Percentiles rank a stretch among this genome's conserved stretches.
Conservation (phyloP, 2,797 vertebrate species). For the Ceryle rudis region DNA sequence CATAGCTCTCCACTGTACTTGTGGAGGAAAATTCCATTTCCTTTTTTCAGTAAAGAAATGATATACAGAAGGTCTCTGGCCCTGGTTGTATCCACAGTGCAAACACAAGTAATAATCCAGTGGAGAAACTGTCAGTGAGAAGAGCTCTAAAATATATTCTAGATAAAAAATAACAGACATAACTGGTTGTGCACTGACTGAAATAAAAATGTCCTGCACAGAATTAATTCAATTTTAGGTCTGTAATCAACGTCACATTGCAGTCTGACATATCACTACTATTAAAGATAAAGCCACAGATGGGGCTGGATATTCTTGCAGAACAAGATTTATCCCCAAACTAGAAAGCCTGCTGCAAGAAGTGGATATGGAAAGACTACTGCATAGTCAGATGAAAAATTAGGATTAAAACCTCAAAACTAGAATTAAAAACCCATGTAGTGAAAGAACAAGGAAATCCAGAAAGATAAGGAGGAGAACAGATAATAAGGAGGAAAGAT, state of each 20-base stretch:
- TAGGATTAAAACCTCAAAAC: not conserved
- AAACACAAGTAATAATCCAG: not conserved
- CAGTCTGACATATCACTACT: not conserved
- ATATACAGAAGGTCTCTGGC: not conserved
- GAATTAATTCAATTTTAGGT: not conserved
- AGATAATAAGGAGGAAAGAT: no score
- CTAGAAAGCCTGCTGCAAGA: not conserved
- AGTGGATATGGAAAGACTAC: not conserved
- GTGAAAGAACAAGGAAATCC: not conserved
- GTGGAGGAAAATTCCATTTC: not conserved
- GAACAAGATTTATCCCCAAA: not conserved
- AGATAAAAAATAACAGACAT: not conserved
- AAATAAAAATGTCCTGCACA: not conserved
- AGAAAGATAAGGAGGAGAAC: not conserved
- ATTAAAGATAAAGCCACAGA: not conserved
- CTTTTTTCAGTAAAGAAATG: not conserved
- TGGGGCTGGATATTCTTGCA: not conserved
- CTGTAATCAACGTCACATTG: not conserved
- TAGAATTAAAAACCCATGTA: not conserved
- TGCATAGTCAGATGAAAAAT: not conserved
- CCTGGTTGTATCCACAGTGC: not conserved
- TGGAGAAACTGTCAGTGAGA: not conserved
- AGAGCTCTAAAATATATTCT: not conserved
- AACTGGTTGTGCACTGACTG: not conserved
- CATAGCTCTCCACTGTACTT: not conserved